These are phyloP conservation scores for Vannuccia rotundouncinata DNA, from an alignment of 2,888 invertebrate species.

Conservation along the genomic window DNA sequence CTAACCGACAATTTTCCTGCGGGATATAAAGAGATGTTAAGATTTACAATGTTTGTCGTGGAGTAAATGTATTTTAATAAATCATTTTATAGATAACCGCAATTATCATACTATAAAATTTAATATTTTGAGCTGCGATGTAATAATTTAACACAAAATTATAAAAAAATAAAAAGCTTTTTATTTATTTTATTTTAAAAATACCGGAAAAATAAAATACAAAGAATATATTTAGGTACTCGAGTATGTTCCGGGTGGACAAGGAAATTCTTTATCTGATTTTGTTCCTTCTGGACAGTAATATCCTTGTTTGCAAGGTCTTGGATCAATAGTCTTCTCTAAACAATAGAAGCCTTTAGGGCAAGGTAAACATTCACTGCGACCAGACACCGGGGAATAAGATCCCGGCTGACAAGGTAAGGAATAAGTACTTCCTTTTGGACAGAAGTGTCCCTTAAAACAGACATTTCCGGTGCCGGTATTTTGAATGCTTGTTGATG, in stretches of 20 bases:
- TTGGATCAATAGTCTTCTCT: slow-evolving; percentile 48
- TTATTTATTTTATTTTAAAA: too few species aligned
- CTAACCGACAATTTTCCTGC: too few species aligned
- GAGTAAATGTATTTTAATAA: too few species aligned
- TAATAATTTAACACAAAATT: too few species aligned
- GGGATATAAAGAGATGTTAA: too few species aligned
- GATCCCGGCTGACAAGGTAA: background rate
- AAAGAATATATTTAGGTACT: too few species aligned
- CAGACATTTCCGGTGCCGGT: background rate
- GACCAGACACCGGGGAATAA: background rate
- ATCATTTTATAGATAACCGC: too few species aligned
- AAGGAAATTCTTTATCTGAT: slow-evolving; percentile 45
- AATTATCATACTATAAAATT: too few species aligned
- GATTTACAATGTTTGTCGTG: too few species aligned
- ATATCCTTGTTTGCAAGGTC: slow-evolving; percentile 49
- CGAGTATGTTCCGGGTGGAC: slow-evolving; percentile 46
- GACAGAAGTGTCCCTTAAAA: background rate
- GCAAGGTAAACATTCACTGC: background rate
- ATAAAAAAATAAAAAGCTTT: too few species aligned
- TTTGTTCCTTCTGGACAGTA: slow-evolving; percentile 47
- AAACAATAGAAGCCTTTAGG: slow-evolving; percentile 51
- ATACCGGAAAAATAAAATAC: too few species aligned
- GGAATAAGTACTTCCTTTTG: background rate
- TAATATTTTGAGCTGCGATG: too few species aligned
- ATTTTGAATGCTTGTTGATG: background rate